phyloP scores from a whole-genome alignment of 2,113 vertebrate species.

The Daboia siamensis region DNA sequence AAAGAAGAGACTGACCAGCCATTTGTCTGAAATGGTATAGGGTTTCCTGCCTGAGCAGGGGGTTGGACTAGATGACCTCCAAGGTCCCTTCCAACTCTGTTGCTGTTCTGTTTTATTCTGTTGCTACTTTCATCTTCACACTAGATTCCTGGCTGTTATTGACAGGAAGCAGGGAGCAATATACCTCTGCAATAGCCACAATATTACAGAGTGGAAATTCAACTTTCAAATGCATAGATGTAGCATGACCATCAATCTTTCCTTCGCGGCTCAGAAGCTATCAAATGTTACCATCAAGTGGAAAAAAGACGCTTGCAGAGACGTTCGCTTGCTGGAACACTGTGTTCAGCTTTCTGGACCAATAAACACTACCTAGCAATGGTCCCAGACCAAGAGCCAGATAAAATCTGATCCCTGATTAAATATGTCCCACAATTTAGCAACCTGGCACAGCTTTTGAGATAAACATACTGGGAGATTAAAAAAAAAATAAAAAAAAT shows the following conservation, averaged over 20 bases:
- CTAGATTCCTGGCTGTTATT: slow-evolving; percentile 54
- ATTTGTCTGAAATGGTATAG: too few relatives aligned
- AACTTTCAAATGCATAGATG: slow-evolving; percentile 60
- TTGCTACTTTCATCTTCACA: slow-evolving; percentile 58
- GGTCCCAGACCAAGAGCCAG: slow-evolving; percentile 43
- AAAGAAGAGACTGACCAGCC: too few relatives aligned
- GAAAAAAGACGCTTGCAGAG: slow-evolving; percentile 58
- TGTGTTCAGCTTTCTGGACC: slow-evolving; percentile 60
- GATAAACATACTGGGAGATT: slow-evolving; percentile 33
- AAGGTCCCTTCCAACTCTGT: too few relatives aligned
- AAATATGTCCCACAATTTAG: slow-evolving; percentile 36
- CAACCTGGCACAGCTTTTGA: background rate
- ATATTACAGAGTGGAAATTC: slow-evolving; percentile 45
- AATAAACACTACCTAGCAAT: slow-evolving; percentile 53
- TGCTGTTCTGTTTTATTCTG: background rate
- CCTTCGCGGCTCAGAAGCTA: slow-evolving; percentile 54
- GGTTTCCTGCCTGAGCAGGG: too few relatives aligned
- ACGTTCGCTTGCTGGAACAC: slow-evolving; percentile 56
- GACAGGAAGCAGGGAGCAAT: background rate
- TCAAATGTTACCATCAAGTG: slow-evolving; percentile 64
- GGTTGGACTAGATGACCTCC: too few relatives aligned
- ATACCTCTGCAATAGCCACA: slow-evolving; percentile 52
- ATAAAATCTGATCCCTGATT: slow-evolving; percentile 56
- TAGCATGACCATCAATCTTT: slow-evolving; percentile 63
- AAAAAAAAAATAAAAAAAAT: background rate